Base-by-base conservation (phyloP, 2,888 invertebrate genomes). In the Melipona bicolor region DNA sequence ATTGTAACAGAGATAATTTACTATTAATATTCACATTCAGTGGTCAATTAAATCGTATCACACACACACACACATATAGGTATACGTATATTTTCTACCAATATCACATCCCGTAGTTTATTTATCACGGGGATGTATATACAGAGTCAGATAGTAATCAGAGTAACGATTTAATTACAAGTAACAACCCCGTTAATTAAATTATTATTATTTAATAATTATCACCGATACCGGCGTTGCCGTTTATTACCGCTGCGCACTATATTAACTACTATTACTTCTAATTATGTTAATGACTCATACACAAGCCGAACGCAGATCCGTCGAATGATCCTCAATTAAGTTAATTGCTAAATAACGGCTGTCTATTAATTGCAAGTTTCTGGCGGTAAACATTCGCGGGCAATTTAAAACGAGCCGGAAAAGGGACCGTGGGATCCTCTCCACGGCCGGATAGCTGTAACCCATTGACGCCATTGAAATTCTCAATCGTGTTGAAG, bases 331-430 rank as follows among this genome's bases (percentile, higher is more conserved):
- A 82, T 80, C 24, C 54, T 54, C 54, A 76, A 80, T 76, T 81
- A 80, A 62, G 50, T 69, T 64, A 75, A 75, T 80, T 71, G 49
- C 11, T 67, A 43, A 75, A 71, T 75, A 80, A 80, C 52, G 59
- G 32, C 32, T 54, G 59, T 15, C 3, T 15, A 32, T 61, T 79
- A 61, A 75, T 67, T 68, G 69, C 52, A 64, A 32, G 54, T 59
- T 19, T n/a, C 43, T 5, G 3, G 24, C 3, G 52, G 17, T 11
- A 36, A 52, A 79, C n/a, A 13, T 50, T 27, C 15, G 21, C 11
- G 9, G 4, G 43, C 5, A 56, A 11, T 52, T 43, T 21, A 15
- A 56, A 56, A 73, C n/a, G 56, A 67, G 5, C 1, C 19, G 0
- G 11, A 19, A n/a, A 71, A 59, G 24, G 4, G 9, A 0, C 5